Base-by-base conservation (phyloP, 92 coral and sea anemone species). In the Actinernus sp. region DNA sequence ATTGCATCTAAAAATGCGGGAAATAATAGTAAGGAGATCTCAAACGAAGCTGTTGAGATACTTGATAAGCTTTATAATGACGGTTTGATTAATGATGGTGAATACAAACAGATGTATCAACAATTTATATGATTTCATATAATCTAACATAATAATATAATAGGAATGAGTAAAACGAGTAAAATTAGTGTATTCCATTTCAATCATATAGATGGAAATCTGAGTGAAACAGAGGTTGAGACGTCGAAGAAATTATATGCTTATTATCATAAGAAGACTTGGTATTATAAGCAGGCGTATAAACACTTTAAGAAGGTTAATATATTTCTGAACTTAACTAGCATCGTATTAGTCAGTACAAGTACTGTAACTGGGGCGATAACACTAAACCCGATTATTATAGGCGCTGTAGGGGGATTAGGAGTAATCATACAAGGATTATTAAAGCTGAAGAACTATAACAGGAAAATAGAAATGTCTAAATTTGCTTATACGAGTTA, bases 321-420 rank as follows among this genome's bases (percentile, higher is more conserved):
- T 23, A 24, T 63, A 14, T 0, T 1, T 0, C 25, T 29, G 5
- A 63, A 74, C 34, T 5, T 63, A 30, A 23, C 47, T 49, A 23
- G 23, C 9, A 13, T 46, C 1, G 0, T 0, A 0, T 14, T 74
- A 0, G 38, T 43, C 1, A 13, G 4, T 24, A 0, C 4, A 1
- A 73, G 64, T 11, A 40, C 55, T 0, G 22, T 61, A 23, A 49
- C n/a, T 0, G 65, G 49, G 12, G 66, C 32, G 2, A 17, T 64
- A 1, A 51, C 66, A 9, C 17, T 63, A 2, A 75, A 75, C 40
- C 83, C 66, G 12, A 53, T 75, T 21, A 26, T 64, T 4, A 26
- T 75, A 0, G 65, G 74, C 1, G 10, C 33, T 5, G 30, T 75
- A 20, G 3, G 55, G 3, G 68, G 74, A 6, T 16, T 49, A 27